These are phyloP conservation scores for Oplegnathus fasciatus DNA, from an alignment of 2,113 vertebrate species.

Conservation along the genomic window DNA sequence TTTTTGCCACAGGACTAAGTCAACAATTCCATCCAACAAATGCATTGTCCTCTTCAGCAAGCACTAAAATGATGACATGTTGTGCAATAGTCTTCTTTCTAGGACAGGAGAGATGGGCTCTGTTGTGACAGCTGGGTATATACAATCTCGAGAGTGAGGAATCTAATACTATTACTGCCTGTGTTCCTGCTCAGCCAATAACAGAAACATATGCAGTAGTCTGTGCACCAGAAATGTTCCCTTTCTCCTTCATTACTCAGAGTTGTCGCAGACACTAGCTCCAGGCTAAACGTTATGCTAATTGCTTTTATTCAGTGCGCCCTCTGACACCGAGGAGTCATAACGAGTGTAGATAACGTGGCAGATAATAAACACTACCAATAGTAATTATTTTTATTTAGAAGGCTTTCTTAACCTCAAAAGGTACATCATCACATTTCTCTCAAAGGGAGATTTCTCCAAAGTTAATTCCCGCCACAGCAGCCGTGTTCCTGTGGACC, in stretches of 20 bases:
- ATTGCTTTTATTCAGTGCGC: slow-evolving; percentile 53
- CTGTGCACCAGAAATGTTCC: slow-evolving; percentile 28
- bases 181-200: slow-evolving; percentile 53
- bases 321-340: slow-evolving; percentile 58
- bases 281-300: slow-evolving; percentile 61
- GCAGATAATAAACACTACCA: slow-evolving; percentile 49
- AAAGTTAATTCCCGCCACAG: slow-evolving; percentile 29
- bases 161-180: slow-evolving; percentile 58
- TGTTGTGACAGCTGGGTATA: slow-evolving; percentile 66
- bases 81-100: slow-evolving; percentile 60
- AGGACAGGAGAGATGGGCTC: slow-evolving; percentile 33
- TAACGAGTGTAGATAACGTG: slow-evolving; percentile 45
- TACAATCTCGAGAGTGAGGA: slow-evolving; percentile 62
- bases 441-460: slow-evolving; percentile 36
- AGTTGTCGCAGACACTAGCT: slow-evolving; percentile 34
- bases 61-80: slow-evolving; percentile 63
- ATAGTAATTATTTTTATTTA: slow-evolving; percentile 39
- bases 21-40: slow-evolving; percentile 38
- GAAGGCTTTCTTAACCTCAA: slow-evolving; percentile 7
- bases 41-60: slow-evolving; percentile 30
- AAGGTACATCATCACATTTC: slow-evolving; percentile 22
- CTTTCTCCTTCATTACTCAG: slow-evolving; percentile 44
- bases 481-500: neutral
- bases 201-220: slow-evolving; percentile 35
- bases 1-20: slow-evolving; percentile 20